These are phyloP conservation scores for Tenualosa ilisha DNA, from an alignment of 2,797 vertebrate genomes.

Conservation along the genomic window DNA sequence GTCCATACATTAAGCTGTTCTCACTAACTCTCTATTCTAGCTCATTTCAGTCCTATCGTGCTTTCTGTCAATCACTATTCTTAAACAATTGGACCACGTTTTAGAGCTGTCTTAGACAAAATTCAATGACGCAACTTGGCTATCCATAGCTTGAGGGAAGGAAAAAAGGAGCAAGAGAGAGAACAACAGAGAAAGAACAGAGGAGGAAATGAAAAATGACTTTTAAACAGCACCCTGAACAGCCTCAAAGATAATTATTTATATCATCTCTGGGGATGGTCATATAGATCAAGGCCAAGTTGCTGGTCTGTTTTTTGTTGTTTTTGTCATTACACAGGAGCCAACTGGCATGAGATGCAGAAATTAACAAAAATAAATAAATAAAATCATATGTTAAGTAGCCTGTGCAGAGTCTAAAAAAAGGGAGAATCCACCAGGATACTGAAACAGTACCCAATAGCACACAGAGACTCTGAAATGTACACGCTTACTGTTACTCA, in stretches of 20 bases:
- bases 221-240: neutral
- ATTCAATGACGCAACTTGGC: slow-evolving; percentile 66
- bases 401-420: slow-evolving; percentile 48
- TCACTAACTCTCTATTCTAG: neutral
- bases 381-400: slow-evolving; percentile 72
- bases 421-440: neutral
- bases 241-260: neutral
- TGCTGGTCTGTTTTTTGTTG: neutral
- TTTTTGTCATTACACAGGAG: neutral
- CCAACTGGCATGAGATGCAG: neutral
- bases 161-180: slow-evolving; percentile 45
- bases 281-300: neutral
- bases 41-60: neutral
- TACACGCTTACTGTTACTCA: neutral
- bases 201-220: slow-evolving; percentile 59
- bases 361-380: slow-evolving; percentile 39
- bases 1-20: slow-evolving; percentile 62
- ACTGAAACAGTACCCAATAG: neutral
- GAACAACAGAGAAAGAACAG: slow-evolving; percentile 48
- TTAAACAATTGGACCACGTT: slow-evolving; percentile 60
- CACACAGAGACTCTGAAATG: neutral
- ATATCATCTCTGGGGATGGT: neutral
- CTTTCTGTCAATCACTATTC: slow-evolving; percentile 35
- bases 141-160: slow-evolving; percentile 71
- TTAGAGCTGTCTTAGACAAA: slow-evolving; percentile 52